These are phyloP conservation scores for Paguma larvata DNA, from an alignment of 2,797 vertebrate species.

Conservation along the genomic window DNA sequence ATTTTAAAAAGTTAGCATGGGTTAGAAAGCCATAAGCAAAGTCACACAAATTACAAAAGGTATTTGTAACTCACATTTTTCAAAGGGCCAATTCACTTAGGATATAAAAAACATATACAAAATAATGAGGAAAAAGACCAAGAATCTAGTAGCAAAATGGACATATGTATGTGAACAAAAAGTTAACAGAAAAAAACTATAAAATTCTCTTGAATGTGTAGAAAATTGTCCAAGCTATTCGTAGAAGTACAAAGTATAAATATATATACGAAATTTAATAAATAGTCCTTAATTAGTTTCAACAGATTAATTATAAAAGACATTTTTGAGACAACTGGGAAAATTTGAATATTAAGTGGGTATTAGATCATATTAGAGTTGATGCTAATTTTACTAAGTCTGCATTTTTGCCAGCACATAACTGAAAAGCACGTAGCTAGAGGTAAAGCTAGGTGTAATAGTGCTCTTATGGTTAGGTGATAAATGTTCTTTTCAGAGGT, in stretches of 20 bases:
- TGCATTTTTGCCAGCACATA: background rate
- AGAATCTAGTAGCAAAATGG: background rate
- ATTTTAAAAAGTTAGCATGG: background rate
- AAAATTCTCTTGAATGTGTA: background rate
- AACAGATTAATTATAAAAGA: constrained; percentile 59
- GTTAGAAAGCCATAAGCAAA: background rate
- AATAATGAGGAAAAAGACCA: constrained; percentile 8
- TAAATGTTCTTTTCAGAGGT: constrained; percentile 15
- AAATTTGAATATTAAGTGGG: constrained; percentile 32
- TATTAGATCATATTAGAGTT: background rate
- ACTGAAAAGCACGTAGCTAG: background rate
- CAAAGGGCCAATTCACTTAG: background rate
- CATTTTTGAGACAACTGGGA: constrained; percentile 35
- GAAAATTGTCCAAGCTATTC: background rate
- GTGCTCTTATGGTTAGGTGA: background rate
- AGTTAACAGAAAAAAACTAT: constrained; percentile 5
- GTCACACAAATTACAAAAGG: background rate
- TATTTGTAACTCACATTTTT: background rate
- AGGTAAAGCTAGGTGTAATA: background rate
- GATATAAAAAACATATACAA: background rate
- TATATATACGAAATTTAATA: background rate
- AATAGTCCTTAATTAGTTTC: background rate
- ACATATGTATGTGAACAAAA: background rate
- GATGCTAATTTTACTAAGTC: constrained; percentile 28
- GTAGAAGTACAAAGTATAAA: background rate